phyloP scores from a whole-genome alignment of 2,888 invertebrate species.

The Aplocera efformata region DNA sequence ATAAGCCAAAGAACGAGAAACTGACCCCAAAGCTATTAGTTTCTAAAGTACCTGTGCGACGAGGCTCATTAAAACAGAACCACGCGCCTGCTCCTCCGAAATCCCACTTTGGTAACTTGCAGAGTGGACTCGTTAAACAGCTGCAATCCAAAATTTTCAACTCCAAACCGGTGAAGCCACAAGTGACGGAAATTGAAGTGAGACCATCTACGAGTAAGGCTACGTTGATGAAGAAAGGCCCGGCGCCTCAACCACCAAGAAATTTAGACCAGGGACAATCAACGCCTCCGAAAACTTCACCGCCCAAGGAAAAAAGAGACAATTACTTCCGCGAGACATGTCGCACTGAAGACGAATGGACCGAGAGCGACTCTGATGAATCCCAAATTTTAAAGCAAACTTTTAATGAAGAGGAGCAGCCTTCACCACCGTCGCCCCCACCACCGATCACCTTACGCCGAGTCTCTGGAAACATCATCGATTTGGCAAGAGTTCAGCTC shows the following conservation, averaged over 20 bases:
- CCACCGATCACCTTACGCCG: constrained; percentile 67
- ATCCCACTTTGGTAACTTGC: constrained; percentile 66
- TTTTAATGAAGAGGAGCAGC: constrained; percentile 40
- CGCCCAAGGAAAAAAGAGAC: constrained; percentile 54
- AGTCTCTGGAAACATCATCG: constrained; percentile 70
- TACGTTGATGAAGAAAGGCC: constrained; percentile 52
- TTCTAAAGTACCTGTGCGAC: constrained; percentile 68
- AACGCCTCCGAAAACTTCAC: constrained; percentile 35
- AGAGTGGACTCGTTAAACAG: constrained; percentile 72
- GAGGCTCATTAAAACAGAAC: constrained; percentile 60
- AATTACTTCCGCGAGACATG: constrained; percentile 82
- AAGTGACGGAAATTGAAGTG: constrained; percentile 36
- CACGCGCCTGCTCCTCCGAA: constrained; percentile 72
- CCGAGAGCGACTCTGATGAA: constrained; percentile 69
- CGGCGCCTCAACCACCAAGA: constrained; percentile 56
- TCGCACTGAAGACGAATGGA: constrained; percentile 83
- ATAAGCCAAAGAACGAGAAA: constrained; percentile 59
- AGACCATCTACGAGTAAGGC: constrained; percentile 55
- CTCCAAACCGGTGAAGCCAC: constrained; percentile 35
- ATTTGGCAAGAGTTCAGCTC: constrained; percentile 61
- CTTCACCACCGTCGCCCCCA: constrained; percentile 50
- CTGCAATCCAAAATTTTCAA: constrained; percentile 69
- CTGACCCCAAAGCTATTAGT: constrained; percentile 52
- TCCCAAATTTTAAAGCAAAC: constrained; percentile 32
- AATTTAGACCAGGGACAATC: constrained; percentile 42